A percentile compares a stretch with the other conserved stretches of the same genome.
Evolutionary conservation across 2,888 invertebrate species (phyloP).

Genomic region (Pheosia tremula): DNA sequence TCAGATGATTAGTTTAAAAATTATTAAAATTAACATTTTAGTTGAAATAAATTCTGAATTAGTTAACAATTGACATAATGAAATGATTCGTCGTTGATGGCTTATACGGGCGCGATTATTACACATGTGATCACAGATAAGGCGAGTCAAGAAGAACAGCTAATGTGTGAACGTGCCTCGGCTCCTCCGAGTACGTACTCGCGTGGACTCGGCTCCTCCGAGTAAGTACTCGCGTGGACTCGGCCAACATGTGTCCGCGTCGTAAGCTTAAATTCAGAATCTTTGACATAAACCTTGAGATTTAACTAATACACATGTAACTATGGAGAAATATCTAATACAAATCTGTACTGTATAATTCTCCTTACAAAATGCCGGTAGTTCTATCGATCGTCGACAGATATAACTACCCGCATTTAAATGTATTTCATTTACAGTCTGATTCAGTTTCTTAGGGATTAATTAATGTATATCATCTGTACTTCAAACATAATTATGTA

Average conservation of each 20-base stretch:
- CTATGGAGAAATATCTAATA: neutral
- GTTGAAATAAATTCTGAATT: neutral
- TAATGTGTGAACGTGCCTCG: too few relatives aligned
- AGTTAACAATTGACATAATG: neutral
- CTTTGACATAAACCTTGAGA: neutral
- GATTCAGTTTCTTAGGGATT: neutral
- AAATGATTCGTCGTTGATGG: neutral
- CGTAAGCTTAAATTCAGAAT: too few relatives aligned
- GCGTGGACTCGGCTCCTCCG: too few relatives aligned
- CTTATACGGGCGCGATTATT: neutral
- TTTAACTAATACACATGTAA: neutral
- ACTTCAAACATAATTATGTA: neutral
- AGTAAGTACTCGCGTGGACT: too few relatives aligned
- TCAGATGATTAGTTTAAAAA: too few relatives aligned
- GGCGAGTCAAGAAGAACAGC: too few relatives aligned
- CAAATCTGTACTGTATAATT: neutral
- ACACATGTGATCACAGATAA: neutral
- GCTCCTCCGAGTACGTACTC: too few relatives aligned
- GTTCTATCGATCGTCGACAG: neutral
- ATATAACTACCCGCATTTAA: neutral
- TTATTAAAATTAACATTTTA: neutral
- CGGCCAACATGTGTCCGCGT: too few relatives aligned
- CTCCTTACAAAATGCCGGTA: neutral
- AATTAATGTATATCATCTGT: neutral
- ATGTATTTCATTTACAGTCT: neutral